These are phyloP conservation scores for Daubentonia madagascariensis DNA, from an alignment of 2,113 vertebrate species.

Conservation along the genomic window DNA sequence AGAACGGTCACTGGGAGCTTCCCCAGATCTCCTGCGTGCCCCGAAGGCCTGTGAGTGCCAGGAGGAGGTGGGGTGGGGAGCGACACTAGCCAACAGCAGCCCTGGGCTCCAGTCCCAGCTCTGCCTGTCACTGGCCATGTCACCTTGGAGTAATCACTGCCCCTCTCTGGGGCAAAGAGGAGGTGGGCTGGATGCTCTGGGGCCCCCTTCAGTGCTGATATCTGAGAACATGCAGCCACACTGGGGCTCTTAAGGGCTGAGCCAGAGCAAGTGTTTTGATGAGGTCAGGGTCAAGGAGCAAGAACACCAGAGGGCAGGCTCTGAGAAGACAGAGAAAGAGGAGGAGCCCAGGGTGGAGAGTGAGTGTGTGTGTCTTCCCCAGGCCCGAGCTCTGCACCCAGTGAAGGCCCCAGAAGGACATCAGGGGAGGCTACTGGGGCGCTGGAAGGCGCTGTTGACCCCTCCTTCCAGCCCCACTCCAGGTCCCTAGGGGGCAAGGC, in stretches of 20 bases:
- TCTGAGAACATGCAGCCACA: neutral
- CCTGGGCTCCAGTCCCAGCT: neutral
- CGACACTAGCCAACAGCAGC: neutral
- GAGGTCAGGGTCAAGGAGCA: neutral
- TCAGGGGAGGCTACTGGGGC: neutral
- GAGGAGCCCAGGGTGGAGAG: neutral
- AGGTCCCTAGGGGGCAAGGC: neutral
- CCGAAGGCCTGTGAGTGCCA: constrained; percentile 79
- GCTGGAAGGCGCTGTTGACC: neutral
- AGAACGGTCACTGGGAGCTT: constrained; percentile 89
- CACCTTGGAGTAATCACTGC: neutral
- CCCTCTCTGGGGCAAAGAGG: neutral
- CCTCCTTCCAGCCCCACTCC: neutral
- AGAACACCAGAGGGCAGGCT: neutral
- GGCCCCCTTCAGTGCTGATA: neutral
- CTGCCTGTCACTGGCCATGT: neutral
- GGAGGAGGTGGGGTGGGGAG: neutral
- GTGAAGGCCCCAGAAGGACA: neutral
- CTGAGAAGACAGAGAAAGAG: neutral
- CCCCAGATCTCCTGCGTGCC: constrained; percentile 89
- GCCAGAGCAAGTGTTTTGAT: neutral
- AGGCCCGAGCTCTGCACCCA: constrained; percentile 52
- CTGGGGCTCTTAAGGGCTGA: neutral
- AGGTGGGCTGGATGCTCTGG: neutral
- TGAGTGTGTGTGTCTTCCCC: neutral